phyloP scores from a whole-genome alignment of 2,113 vertebrate species.

The Lucifuga dentata region DNA sequence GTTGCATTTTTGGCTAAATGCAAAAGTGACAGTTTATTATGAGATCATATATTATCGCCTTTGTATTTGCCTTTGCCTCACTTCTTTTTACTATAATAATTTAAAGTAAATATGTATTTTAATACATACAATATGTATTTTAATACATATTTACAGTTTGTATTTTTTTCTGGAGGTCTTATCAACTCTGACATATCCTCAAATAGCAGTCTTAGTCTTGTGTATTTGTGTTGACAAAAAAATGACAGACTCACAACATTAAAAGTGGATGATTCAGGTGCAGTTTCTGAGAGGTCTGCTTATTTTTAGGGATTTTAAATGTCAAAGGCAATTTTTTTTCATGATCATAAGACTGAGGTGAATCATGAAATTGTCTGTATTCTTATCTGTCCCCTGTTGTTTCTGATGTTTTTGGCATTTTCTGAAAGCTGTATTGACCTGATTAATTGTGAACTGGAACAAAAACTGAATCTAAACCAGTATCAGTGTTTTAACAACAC shows the following conservation, averaged over 20 bases:
- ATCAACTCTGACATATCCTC: not conserved
- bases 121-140: too few relatives aligned
- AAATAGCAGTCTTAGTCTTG: conserved; percentile 12
- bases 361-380: not conserved
- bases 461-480: not conserved
- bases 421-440: conserved; percentile 2
- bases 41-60: too few relatives aligned
- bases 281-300: conserved; percentile 3
- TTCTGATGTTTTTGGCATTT: not conserved
- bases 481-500: too few relatives aligned
- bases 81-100: too few relatives aligned
- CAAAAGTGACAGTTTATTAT: too few relatives aligned
- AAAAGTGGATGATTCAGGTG: not conserved
- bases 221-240: conserved; percentile 1
- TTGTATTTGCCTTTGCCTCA: too few relatives aligned
- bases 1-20: too few relatives aligned
- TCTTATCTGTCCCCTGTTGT: not conserved
- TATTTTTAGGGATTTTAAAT: conserved; percentile 24
- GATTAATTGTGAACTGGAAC: not conserved
- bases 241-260: conserved; percentile 7
- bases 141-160: not conserved
- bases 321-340: conserved; percentile 17
- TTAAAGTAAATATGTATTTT: too few relatives aligned
- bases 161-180: not conserved
- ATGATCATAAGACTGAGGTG: not conserved